These are phyloP conservation scores for Paratilapia polleni DNA, from an alignment of 2,113 vertebrate species.

Conservation along the genomic window DNA sequence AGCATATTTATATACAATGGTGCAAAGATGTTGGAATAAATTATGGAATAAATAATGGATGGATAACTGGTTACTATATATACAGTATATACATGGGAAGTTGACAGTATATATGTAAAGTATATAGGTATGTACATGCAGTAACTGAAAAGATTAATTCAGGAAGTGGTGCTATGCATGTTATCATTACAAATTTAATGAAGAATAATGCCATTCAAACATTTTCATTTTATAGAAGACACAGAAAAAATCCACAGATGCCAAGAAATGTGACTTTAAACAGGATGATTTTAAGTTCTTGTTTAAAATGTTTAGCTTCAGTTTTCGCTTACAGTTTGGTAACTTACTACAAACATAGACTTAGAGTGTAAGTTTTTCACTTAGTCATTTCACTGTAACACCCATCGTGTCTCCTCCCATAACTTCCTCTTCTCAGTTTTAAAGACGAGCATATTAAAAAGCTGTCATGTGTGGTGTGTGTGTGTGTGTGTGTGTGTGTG, in stretches of 20 bases:
- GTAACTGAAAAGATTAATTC: not conserved
- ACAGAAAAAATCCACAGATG: not conserved
- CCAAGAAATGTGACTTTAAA: not conserved
- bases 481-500: not conserved
- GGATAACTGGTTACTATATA: no score
- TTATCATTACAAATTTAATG: not conserved
- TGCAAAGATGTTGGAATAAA: no score
- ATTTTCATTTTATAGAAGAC: not conserved
- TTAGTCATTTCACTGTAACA: constrained; percentile 9
- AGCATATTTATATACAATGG: no score
- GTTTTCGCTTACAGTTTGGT: not conserved
- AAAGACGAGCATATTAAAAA: constrained; percentile 9
- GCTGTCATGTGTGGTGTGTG: not conserved
- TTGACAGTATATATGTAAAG: no score
- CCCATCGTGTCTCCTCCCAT: constrained; percentile 19
- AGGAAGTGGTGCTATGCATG: rapidly evolving
- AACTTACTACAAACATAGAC: no score
- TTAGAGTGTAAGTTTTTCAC: constrained; percentile 1
- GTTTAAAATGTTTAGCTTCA: not conserved
- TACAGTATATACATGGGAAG: no score
- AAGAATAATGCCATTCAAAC: not conserved
- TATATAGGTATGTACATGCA: no score
- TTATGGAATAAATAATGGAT: no score
- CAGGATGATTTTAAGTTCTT: not conserved
- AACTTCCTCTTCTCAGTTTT: constrained; percentile 54